A percentile compares a stretch with the other conserved stretches of the same genome.
These are phyloP conservation scores for Leucania comma DNA, from an alignment of 2,888 invertebrate species.

Conservation along the genomic window DNA sequence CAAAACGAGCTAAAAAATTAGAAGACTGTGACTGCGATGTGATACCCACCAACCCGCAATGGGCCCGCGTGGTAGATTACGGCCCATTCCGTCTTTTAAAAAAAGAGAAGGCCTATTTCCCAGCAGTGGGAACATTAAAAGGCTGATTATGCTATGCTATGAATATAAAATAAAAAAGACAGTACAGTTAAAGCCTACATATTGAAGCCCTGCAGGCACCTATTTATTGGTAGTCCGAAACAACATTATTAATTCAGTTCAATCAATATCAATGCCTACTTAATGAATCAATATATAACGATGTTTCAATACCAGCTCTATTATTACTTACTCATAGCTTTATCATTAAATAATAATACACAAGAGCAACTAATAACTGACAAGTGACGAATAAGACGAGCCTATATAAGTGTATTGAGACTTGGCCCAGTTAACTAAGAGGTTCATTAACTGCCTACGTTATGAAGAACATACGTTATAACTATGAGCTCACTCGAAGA, in stretches of 20 bases:
- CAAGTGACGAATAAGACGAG: no score
- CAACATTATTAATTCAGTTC: neutral
- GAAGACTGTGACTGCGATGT: no score
- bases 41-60: no score
- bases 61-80: no score
- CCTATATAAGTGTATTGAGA: neutral
- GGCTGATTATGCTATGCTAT: no score
- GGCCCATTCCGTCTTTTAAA: no score
- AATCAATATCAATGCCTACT: neutral
- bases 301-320: neutral
- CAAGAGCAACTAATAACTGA: no score
- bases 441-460: slow-evolving; percentile 7
- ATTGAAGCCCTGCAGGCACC: neutral
- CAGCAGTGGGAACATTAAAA: no score
- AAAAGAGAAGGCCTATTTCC: no score
- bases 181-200: neutral
- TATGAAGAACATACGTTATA: slow-evolving; percentile 4
- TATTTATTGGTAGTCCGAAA: neutral
- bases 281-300: neutral
- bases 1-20: no score
- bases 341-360: slow-evolving; percentile 30
- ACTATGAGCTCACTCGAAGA: slow-evolving; percentile 13
- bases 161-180: no score
- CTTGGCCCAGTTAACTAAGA: slow-evolving; percentile 6
- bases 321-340: neutral